Evolutionary conservation across 2,113 vertebrate genomes (phyloP).

Genomic region (Pachyramphus minor): DNA sequence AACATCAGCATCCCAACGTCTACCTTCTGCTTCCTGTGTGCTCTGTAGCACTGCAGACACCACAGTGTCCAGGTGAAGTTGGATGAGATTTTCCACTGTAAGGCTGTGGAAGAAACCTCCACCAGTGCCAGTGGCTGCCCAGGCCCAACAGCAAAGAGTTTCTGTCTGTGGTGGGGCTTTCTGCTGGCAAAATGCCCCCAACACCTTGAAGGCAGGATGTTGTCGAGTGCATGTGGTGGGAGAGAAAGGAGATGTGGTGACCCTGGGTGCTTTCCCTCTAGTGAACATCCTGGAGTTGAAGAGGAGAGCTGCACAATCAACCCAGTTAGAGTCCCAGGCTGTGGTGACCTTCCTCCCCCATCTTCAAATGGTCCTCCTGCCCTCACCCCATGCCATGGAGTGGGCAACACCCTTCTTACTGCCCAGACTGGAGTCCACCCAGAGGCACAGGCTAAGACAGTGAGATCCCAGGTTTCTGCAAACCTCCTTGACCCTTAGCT

Average conservation of each 20-base stretch:
- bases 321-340: accelerated
- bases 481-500: not conserved
- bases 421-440: not conserved
- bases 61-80: not conserved
- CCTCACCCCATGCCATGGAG: not conserved
- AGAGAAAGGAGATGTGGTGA: not conserved
- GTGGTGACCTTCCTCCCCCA: not conserved
- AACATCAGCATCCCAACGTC: accelerated
- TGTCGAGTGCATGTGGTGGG: not conserved
- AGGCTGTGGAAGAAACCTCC: not conserved
- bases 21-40: not conserved
- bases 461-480: not conserved
- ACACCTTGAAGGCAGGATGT: accelerated
- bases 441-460: not conserved
- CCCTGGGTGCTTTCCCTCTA: not conserved
- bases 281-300: not conserved
- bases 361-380: not conserved
- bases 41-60: not conserved
- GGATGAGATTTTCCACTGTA: not conserved
- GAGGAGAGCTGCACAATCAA: not conserved
- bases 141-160: not conserved
- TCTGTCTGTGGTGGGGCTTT: not conserved
- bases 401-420: not conserved
- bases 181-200: not conserved
- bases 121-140: not conserved